Percentiles rank a stretch among this genome's conserved stretches.
Conservation (phyloP, 2,113 vertebrate genomes). For the Enhydra lutris region DNA sequence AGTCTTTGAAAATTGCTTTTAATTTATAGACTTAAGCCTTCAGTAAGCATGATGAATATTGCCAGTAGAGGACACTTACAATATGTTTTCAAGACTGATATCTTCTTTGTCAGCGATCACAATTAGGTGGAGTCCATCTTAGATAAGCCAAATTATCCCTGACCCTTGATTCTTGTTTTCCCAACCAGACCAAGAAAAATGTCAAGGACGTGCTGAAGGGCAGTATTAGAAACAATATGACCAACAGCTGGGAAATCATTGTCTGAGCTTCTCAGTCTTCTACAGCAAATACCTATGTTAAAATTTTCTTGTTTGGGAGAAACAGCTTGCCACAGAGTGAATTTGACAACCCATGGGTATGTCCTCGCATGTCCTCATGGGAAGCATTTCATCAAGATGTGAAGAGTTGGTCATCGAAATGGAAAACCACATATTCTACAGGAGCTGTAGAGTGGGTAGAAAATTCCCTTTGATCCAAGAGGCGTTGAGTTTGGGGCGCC, state of each 20-base stretch:
- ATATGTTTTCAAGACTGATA: not conserved
- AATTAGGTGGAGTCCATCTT: not conserved
- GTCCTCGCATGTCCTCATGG: not conserved
- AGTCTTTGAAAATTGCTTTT: not conserved
- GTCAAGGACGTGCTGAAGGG: constrained; percentile 57
- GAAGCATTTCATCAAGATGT: not conserved
- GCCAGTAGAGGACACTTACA: not conserved
- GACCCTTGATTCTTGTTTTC: not conserved
- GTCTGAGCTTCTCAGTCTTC: not conserved
- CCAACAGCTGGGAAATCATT: not conserved
- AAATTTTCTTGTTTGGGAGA: not conserved
- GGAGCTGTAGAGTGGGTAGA: not conserved
- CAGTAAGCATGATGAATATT: not conserved
- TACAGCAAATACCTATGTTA: not conserved
- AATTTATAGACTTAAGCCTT: not conserved
- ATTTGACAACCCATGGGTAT: not conserved
- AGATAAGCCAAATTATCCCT: not conserved
- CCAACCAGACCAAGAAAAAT: constrained; percentile 23
- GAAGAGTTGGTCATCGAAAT: not conserved
- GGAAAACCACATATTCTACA: not conserved
- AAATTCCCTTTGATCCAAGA: not conserved
- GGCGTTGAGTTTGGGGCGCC: not conserved
- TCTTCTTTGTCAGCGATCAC: not conserved
- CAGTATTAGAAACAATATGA: not conserved
- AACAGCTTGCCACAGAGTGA: not conserved